Base-by-base conservation (phyloP, 2,797 vertebrate genomes). In the Aeoliscus strigatus region DNA sequence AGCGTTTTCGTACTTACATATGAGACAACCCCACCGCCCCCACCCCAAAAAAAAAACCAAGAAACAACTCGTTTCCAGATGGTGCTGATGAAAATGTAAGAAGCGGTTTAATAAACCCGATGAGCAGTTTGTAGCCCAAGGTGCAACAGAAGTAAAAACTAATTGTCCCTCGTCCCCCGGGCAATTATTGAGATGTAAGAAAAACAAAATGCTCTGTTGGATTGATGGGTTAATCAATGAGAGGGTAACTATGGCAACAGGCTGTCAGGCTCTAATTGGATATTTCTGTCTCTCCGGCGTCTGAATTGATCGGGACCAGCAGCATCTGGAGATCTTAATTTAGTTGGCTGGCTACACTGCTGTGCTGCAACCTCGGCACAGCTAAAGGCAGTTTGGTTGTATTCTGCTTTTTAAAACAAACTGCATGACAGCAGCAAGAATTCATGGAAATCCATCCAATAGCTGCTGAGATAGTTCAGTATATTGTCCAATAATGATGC, bases 181-280 rank as follows among this genome's bases (percentile, higher is more conserved):
- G 39, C 39, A 68, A 45, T 72, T 66, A 68, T 34, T 35, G 37
- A 40, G 29, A 51, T 40, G 39, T 45, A 50, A 37, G 45, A 54
- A 61, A 66, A 73, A 59, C 23, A 49, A 62, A 69, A 58, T 3
- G 38, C 39, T 37, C 32, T 14, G 36, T 32, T 31, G 41, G 56
- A 66, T 39, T 63, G 65, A 76, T 51, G 48, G 32, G n/a, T 23
- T 59, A 72, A 79, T 86, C 76, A 68, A 76, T 68, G 51, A 27
- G 27, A 57, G 27, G 1, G 55, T 56, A 48, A 39, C 68, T 40
- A 75, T 59, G 39, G 70, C 58, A 80, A 79, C 73, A 44, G 41
- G 29, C 60, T 53, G 51, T 49, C 57, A 45, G 50, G 51, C 29
- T 47, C 61, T 67, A 73, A 82, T 68, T 64, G 49, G 52, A 66